Base-by-base conservation (phyloP, 2,888 invertebrate genomes). In the Ecliptopera silaceata region DNA sequence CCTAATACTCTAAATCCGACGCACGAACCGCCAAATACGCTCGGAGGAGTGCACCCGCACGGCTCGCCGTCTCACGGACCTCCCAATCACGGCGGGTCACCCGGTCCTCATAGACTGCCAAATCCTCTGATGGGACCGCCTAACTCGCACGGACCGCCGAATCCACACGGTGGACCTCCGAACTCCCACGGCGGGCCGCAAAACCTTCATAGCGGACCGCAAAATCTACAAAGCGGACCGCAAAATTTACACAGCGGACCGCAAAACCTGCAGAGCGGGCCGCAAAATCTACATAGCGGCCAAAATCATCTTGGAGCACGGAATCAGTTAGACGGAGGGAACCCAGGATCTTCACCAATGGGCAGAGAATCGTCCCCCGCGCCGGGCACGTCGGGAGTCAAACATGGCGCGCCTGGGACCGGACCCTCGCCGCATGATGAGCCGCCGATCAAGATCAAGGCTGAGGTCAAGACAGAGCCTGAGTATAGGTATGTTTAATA, bases 401-500 rank as follows among this genome's bases (percentile, higher is more conserved):
- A 48, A 26, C 56, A 58, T 39, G 50, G 43, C 26, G 54, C 54
- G 58, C 10, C 62, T 52, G 61, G 54, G 26, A 64, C 71, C 17
- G 56, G 58, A 11, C 54, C 56, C 0, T 12, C 48, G 4, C 48
- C 39, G 36, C 34, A 20, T 10, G 64, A 61, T n/a, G 79, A 80
- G 39, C 68, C 74, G 0, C 80, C 82, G 2, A 69, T 88, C 32
- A 82, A 80, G 56, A 87, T 90, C 60, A 90, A 91, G 58, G 84
- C 89, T 0, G 91, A 91, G 61, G 91, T 91, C 13, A 91, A 91
- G 64, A 86, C 86, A 1, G 91, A 91, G 65, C 91, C 90, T 0
- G 89, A 89, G 59, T 86, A 86, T 64, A 75, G 80, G 66, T 66
- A 8, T 56, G 44, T 41, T 46, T n/a, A n/a, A n/a, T n/a, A n/a